A percentile compares a stretch with the other conserved stretches of the same genome.
Evolutionary conservation across 2,797 vertebrate genomes (phyloP).

Genomic region (Lithobates pipiens): DNA sequence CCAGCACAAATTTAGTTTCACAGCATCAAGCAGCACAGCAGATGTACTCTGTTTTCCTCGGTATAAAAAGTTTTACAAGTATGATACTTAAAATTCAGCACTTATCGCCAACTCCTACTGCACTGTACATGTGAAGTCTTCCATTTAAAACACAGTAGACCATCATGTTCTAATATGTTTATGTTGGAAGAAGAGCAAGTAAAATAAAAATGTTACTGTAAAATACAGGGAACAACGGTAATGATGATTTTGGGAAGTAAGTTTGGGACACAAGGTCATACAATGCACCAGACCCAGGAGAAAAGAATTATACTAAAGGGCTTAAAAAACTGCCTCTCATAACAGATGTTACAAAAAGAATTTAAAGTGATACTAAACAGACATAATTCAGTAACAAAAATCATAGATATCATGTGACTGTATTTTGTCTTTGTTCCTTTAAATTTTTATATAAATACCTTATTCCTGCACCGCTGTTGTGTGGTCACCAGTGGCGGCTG

Average conservation of each 20-base stretch:
- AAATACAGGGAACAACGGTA: not conserved
- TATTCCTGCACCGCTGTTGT: no score
- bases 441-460: no score
- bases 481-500: no score
- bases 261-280: not conserved
- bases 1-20: not conserved
- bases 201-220: not conserved
- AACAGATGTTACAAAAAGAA: no score
- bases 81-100: constrained; percentile 17
- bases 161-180: not conserved
- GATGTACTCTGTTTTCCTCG: constrained; percentile 6
- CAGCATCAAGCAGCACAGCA: constrained; percentile 7
- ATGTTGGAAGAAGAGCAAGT: not conserved
- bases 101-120: not conserved
- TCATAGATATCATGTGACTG: no score
- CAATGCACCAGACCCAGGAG: not conserved
- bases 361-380: no score
- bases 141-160: not conserved
- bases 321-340: no score
- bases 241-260: not conserved
- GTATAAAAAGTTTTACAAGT: constrained; percentile 2
- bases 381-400: no score
- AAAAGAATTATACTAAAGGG: not conserved
- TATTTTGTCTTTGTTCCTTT: no score
- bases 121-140: constrained; percentile 32